These are phyloP conservation scores for Cynocephalus volans DNA, from an alignment of 2,113 vertebrate genomes.

Conservation along the genomic window DNA sequence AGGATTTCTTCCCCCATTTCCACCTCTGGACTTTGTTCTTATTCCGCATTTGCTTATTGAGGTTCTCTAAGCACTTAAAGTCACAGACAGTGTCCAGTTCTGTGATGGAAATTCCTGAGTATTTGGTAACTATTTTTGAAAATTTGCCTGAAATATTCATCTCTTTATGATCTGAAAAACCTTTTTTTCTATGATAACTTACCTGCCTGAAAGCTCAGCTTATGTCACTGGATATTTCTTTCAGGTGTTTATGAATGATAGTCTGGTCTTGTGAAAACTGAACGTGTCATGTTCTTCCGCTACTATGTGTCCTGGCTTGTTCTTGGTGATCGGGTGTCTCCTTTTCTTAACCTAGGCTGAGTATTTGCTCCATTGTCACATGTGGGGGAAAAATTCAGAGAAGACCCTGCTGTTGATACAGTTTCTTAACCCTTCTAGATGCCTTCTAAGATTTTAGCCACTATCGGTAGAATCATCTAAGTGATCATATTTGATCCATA, in stretches of 20 bases:
- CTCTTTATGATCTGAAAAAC: background rate
- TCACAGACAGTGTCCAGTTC: background rate
- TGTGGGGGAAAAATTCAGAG: background rate
- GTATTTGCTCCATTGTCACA: background rate
- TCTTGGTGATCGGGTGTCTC: background rate
- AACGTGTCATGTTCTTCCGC: background rate
- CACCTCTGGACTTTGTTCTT: background rate
- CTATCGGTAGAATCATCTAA: background rate
- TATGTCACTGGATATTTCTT: background rate
- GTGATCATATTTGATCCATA: background rate
- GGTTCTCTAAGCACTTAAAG: background rate
- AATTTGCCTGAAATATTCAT: slow-evolving; percentile 9
- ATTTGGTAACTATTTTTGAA: slow-evolving; percentile 19
- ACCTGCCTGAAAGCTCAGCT: background rate
- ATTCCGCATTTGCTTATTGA: background rate
- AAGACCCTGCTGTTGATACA: background rate
- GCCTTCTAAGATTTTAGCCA: background rate
- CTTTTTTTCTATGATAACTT: background rate
- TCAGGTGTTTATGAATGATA: background rate
- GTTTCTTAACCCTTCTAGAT: background rate
- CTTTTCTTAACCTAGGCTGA: background rate
- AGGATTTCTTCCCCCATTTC: background rate
- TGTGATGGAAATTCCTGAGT: background rate
- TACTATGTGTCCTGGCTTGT: background rate
- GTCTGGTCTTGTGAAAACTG: background rate